Evolutionary conservation across 1,140 invertebrate species (phyloP).

Genomic region (Micrasema longulum): DNA sequence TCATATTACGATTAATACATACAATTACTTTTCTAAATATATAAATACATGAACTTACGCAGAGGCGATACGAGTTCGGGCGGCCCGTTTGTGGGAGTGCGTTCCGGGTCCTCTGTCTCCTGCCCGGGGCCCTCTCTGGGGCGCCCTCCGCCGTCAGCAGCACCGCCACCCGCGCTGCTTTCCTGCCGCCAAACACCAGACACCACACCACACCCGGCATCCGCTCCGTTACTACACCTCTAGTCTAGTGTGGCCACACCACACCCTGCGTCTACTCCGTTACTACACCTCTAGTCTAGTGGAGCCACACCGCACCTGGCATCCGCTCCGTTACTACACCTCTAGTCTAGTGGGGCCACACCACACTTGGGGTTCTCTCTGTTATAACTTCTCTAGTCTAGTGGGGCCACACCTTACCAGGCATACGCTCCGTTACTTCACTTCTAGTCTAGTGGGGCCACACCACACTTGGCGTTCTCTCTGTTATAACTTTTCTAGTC

Average conservation of each 20-base stretch:
- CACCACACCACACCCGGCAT: constrained; percentile 58
- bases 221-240: constrained; percentile 52
- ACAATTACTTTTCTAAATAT: neutral
- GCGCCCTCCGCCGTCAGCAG: constrained; percentile 68
- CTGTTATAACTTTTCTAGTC: neutral
- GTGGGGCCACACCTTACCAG: neutral
- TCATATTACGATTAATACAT: too few species aligned
- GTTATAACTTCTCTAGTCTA: neutral
- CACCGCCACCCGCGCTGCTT: constrained; percentile 66
- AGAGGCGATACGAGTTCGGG: constrained; percentile 38
- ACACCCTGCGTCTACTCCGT: constrained; percentile 56
- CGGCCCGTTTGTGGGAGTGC: constrained; percentile 35
- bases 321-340: constrained; percentile 53
- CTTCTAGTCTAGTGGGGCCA: neutral
- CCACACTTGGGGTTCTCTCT: too few species aligned
- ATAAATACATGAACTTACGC: constrained; percentile 36
- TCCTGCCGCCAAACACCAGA: constrained; percentile 72
- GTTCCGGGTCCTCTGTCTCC: constrained; percentile 34
- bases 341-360: constrained; percentile 52
- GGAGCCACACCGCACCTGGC: constrained; percentile 59
- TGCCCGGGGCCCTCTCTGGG: constrained; percentile 61
- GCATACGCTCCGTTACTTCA: neutral
- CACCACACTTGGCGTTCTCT: too few species aligned
- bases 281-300: constrained; percentile 72
- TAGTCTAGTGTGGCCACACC: constrained; percentile 6